Evolutionary conservation across 2,888 invertebrate genomes (phyloP), one percentile per base, ranked within the genome.

Genomic region (Germaria angustata): DNA sequence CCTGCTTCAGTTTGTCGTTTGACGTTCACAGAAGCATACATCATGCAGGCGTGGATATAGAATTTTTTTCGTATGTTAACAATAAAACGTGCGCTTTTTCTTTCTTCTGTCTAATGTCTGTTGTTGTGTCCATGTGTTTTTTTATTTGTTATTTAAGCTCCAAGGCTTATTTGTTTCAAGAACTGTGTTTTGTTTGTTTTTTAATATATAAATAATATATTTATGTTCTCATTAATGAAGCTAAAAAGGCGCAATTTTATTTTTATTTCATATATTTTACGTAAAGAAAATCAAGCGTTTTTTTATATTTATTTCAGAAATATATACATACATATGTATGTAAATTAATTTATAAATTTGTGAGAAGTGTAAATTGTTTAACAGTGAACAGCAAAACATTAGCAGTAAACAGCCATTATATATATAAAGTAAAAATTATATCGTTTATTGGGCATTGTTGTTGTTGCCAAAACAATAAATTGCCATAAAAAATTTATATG

Each of bases 1-100:
- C 90, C 88, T 89, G 88, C 87, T 87, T 90, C 88, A 91, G 91
- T 91, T 88, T 88, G 90, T 88, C 88, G 87, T 89, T 89, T 88
- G 90, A 88, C 91, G 88, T 90, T 88, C 88, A 87, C 85, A 89
- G 86, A 86, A 86, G 84, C 86, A 85, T 87, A 86, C 86, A 84
- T 75, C 78, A 81, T 80, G 85, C 80, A 86, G 83, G 85, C 80
- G 85, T 84, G 84, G 68, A 81, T 84, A 83, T 85, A 84, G 66
- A 73, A 75, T 82, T 81, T 77, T 85, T 79, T 75, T 59, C 57
- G 59, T 63, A 79, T 76, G 44, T 79, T 65, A 76, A 49, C 49
- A 84, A 82, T 66, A 75, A 85, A 85, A 82, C 85, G 85, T 85
- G 85, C 85, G 75, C 71, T 79, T 53, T 66, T 59, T 34, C 9